These are phyloP conservation scores for Aricia agestis DNA, from an alignment of 1,140 invertebrate genomes.

Conservation along the genomic window DNA sequence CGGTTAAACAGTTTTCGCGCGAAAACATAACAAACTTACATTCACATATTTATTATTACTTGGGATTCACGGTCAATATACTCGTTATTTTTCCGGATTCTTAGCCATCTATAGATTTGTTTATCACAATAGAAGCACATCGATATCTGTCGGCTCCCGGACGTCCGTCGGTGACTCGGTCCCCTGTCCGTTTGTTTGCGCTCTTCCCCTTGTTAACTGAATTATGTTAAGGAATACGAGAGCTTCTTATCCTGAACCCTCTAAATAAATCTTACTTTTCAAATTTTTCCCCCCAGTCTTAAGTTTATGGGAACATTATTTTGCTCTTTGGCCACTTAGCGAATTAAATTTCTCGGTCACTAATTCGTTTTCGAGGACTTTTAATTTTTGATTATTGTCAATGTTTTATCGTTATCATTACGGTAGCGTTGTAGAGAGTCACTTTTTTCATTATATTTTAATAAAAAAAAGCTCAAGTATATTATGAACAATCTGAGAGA, in stretches of 20 bases:
- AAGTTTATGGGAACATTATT: slow-evolving; percentile 38
- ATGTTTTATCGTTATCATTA: neutral
- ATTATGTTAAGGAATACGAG: slow-evolving; percentile 67
- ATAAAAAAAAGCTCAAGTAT: too few relatives aligned
- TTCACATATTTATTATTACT: too few relatives aligned
- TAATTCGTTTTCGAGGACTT: slow-evolving; percentile 27
- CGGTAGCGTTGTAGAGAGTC: neutral
- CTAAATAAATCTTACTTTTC: slow-evolving; percentile 59
- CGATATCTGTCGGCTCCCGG: slow-evolving; percentile 60
- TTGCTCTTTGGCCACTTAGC: slow-evolving; percentile 34
- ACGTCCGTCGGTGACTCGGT: slow-evolving; percentile 66
- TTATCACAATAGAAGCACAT: slow-evolving; percentile 57
- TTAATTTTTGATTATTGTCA: slow-evolving; percentile 4
- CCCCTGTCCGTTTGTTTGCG: slow-evolving; percentile 63
- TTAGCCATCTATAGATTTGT: slow-evolving; percentile 21
- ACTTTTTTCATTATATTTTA: too few relatives aligned
- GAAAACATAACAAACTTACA: too few relatives aligned
- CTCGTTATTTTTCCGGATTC: neutral
- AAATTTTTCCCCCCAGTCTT: slow-evolving; percentile 37
- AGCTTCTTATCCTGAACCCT: slow-evolving; percentile 51
- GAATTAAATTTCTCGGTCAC: slow-evolving; percentile 34
- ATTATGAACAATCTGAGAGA: too few relatives aligned
- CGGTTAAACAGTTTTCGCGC: too few relatives aligned
- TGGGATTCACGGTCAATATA: too few relatives aligned
- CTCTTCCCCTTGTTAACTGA: slow-evolving; percentile 67